Conservation (phyloP, 2,113 vertebrate species). For the Aspidoscelis tigris region DNA sequence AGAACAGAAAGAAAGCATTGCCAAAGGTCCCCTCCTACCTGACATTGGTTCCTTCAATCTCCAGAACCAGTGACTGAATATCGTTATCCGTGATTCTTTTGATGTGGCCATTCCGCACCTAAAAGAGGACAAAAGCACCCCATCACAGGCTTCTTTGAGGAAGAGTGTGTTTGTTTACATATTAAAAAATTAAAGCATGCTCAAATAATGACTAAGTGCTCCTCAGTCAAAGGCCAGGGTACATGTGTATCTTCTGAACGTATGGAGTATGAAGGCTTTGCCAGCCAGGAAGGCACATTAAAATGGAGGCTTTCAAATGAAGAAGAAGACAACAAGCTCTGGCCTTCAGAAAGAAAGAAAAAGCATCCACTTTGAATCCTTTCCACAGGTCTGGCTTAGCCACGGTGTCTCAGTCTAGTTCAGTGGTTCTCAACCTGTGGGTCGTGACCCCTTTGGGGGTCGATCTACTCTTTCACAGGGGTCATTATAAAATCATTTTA, state of each 20-base stretch:
- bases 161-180: not conserved
- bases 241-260: no score
- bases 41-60: constrained; percentile 94
- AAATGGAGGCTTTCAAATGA: not conserved
- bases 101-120: constrained; percentile 97
- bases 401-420: no score
- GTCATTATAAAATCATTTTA: no score
- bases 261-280: not conserved
- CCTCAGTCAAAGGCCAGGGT: no score
- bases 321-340: not conserved
- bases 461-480: no score
- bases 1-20: not conserved
- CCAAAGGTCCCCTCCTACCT: constrained; percentile 75
- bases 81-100: constrained; percentile 94
- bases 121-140: constrained; percentile 19
- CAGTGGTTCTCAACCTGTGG: no score
- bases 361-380: no score
- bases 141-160: not conserved
- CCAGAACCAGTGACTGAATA: constrained; percentile 93
- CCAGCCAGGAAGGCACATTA: not conserved
- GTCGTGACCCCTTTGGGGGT: no score
- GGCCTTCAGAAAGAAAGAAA: no score
- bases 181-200: no score
- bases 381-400: no score
- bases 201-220: no score